Evolutionary conservation across 2,113 vertebrate genomes (phyloP).

Genomic region (Cebidichthys violaceus): DNA sequence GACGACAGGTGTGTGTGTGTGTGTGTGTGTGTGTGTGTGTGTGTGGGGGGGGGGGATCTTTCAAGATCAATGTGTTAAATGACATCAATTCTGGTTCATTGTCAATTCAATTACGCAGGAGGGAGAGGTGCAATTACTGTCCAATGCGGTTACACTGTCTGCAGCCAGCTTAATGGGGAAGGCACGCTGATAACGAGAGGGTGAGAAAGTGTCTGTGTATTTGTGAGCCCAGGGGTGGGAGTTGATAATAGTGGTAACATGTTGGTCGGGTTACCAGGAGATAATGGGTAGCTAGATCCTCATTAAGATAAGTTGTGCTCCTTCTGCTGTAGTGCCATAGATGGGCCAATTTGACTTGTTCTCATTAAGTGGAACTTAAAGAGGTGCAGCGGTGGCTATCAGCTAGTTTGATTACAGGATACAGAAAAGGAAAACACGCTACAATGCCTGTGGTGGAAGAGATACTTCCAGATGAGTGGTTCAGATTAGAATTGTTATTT

Average conservation of each 20-base stretch:
- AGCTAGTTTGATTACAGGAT: conserved; percentile 75
- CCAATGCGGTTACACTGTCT: conserved; percentile 81
- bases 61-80: conserved; percentile 86
- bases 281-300: conserved; percentile 79
- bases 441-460: conserved; percentile 23
- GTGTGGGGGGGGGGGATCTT: conserved; percentile 33
- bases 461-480: conserved; percentile 37
- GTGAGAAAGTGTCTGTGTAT: conserved; percentile 66
- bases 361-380: conserved; percentile 80
- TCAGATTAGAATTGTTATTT: conserved; percentile 33
- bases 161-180: conserved; percentile 74
- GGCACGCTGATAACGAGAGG: conserved; percentile 71
- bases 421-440: conserved; percentile 42
- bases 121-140: conserved; percentile 84
- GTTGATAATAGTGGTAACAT: conserved; percentile 67
- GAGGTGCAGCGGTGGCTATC: conserved; percentile 68
- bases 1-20: conserved; percentile 37
- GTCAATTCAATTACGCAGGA: conserved; percentile 87
- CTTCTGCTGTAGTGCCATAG: conserved; percentile 63
- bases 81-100: conserved; percentile 84
- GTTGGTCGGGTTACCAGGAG: conserved; percentile 75
- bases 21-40: too few relatives aligned
- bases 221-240: conserved; percentile 28
- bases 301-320: conserved; percentile 80
- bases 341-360: conserved; percentile 76